Evolutionary conservation across 2,113 vertebrate genomes (phyloP), one percentile per base, ranked within the genome.

Genomic region (Eclectus roratus): DNA sequence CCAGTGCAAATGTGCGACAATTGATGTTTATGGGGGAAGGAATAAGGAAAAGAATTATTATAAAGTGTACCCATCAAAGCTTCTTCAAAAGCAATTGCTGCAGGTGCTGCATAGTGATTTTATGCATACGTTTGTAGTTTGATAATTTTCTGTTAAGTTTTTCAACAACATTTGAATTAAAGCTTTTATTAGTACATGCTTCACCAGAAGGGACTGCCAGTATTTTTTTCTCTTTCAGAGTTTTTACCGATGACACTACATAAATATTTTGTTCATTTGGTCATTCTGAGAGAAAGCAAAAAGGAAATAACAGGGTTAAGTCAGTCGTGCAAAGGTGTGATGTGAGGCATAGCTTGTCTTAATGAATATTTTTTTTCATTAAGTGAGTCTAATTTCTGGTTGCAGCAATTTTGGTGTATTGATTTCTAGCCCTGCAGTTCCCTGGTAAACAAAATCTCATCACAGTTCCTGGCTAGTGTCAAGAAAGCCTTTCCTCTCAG

Each of bases 381-480:
- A 72, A 89, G 17, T 49, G 71, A 86, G 27, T 52, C 39, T 94
- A 71, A 89, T 86, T 87, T 84, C 86, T 97, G 73, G 52, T 81
- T 72, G 55, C 2, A 2, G 76, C 39, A 74, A 68, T 78, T 70
- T 46, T 66, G 20, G 10, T 47, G 46, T 46, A 80, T 92, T 89
- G 85, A 90, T 86, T 92, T 89, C 80, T 60, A 76, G 60, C 60
- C 60, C 10, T 8, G 11, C 43, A 4, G 47, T 81, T 4, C 7
- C 33, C 49, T 56, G 84, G 69, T 89, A 94, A 93, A 94, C 80
- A 93, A 87, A 84, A 92, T 81, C 74, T 92, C 77, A 66, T 80
- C 82, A 35, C 43, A 68, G n/a, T 64, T 81, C 39, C 80, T 87
- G 80, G 55, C 49, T 81, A 79, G 56, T 78, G 72, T 88, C 82